phyloP scores from a whole-genome alignment of 2,797 vertebrate species.

The Pipistrellus pipistrellus region DNA sequence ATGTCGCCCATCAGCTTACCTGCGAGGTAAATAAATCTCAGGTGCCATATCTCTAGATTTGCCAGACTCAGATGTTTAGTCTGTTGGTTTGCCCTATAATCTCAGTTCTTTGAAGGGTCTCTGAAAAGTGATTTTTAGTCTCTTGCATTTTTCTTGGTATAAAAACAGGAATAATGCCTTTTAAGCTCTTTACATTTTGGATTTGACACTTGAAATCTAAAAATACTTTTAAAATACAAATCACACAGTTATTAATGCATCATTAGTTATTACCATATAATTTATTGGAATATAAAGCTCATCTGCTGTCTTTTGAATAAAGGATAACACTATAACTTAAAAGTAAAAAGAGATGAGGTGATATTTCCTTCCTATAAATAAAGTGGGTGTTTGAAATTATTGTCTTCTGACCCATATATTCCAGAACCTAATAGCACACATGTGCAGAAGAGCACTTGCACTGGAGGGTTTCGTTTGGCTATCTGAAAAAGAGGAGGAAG shows the following conservation, averaged over 20 bases:
- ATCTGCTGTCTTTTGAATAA: not conserved
- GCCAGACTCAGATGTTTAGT: fast-evolving
- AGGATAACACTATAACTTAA: not conserved
- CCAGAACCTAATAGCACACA: not conserved
- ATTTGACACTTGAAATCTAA: not conserved
- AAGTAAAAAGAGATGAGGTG: not conserved
- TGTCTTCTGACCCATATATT: not conserved
- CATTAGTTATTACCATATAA: not conserved
- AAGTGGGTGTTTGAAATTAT: not conserved
- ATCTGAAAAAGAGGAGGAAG: not conserved
- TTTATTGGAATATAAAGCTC: not conserved
- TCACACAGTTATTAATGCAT: not conserved
- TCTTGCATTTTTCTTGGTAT: not conserved
- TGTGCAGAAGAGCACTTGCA: not conserved
- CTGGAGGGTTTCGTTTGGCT: not conserved
- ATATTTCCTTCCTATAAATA: not conserved
- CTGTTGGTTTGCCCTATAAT: not conserved
- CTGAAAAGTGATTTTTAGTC: not conserved
- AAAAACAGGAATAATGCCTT: not conserved
- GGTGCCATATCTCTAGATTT: not conserved
- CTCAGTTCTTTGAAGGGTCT: not conserved
- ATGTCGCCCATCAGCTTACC: not conserved
- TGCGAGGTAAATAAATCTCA: not conserved
- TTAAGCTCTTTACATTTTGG: not conserved
- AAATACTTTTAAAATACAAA: not conserved